These are phyloP conservation scores for Boleophthalmus pectinirostris DNA, from an alignment of 2,113 vertebrate species.

Conservation along the genomic window DNA sequence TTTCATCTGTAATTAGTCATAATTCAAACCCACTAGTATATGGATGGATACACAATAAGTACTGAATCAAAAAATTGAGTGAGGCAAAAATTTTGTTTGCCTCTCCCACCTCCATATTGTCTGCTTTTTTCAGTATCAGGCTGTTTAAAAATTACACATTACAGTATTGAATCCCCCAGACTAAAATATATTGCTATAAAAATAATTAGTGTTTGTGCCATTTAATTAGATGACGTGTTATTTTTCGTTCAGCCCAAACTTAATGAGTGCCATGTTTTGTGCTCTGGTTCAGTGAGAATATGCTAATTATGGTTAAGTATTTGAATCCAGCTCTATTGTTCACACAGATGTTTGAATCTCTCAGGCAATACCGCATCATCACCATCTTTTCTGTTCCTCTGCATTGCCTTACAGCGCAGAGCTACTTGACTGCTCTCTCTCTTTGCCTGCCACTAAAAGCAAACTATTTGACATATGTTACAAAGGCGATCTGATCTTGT, in stretches of 20 bases:
- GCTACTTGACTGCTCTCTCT: slow-evolving; percentile 8
- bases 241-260: not conserved
- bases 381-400: slow-evolving; percentile 12
- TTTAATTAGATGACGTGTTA: slow-evolving; percentile 6
- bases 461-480: slow-evolving; percentile 29
- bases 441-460: slow-evolving; percentile 8
- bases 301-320: not conserved
- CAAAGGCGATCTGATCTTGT: slow-evolving; percentile 25
- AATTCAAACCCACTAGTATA: too few relatives aligned
- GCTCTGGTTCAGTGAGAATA: not conserved
- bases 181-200: not conserved
- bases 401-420: slow-evolving; percentile 7
- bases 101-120: too few relatives aligned
- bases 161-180: too few relatives aligned
- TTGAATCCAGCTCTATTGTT: slow-evolving; percentile 9
- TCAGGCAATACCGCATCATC: slow-evolving; percentile 2
- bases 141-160: too few relatives aligned
- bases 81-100: too few relatives aligned
- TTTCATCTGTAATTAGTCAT: too few relatives aligned
- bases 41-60: too few relatives aligned
- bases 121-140: too few relatives aligned
- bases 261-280: slow-evolving; percentile 20
- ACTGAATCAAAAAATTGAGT: too few relatives aligned
- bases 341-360: slow-evolving; percentile 17
- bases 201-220: not conserved